Conservation (phyloP, 37 sponge, comb jelly and placozoan genomes). For the Ephydatia muelleri region DNA sequence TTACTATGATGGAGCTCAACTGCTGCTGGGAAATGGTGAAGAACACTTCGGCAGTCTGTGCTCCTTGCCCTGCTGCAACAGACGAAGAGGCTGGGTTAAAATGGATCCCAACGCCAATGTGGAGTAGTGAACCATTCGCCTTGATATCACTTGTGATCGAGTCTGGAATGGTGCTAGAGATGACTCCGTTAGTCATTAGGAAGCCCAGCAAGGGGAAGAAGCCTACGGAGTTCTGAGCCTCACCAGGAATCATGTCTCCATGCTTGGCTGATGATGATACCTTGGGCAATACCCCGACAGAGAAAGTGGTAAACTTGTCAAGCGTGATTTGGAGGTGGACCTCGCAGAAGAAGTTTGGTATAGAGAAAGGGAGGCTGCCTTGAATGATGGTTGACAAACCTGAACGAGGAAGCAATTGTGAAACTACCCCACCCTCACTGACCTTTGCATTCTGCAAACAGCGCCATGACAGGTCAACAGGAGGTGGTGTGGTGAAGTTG, state of each 20-base stretch:
- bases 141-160: background rate
- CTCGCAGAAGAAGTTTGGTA: conserved; percentile 26
- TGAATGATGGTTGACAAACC: conserved; percentile 32
- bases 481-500: conserved; percentile 38
- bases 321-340: conserved; percentile 17
- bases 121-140: background rate
- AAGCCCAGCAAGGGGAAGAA: conserved; percentile 52
- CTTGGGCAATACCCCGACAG: conserved; percentile 40
- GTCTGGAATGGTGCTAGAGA: conserved; percentile 13
- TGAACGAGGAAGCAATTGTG: background rate
- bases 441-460: conserved; percentile 39
- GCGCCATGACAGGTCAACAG: conserved; percentile 7
- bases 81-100: background rate
- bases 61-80: background rate
- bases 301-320: conserved; percentile 11
- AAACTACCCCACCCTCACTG: background rate
- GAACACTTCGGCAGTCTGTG: conserved; percentile 30
- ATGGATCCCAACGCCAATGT: conserved; percentile 59
- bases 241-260: conserved; percentile 30
- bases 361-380: conserved; percentile 22
- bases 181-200: conserved; percentile 33
- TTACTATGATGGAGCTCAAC: conserved; percentile 9
- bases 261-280: background rate
- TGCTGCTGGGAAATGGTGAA: conserved; percentile 60
- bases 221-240: conserved; percentile 27